Percentiles rank a stretch among this genome's conserved stretches.
Conservation (phyloP, 2,797 vertebrate species). For the Taeniopygia guttata region DNA sequence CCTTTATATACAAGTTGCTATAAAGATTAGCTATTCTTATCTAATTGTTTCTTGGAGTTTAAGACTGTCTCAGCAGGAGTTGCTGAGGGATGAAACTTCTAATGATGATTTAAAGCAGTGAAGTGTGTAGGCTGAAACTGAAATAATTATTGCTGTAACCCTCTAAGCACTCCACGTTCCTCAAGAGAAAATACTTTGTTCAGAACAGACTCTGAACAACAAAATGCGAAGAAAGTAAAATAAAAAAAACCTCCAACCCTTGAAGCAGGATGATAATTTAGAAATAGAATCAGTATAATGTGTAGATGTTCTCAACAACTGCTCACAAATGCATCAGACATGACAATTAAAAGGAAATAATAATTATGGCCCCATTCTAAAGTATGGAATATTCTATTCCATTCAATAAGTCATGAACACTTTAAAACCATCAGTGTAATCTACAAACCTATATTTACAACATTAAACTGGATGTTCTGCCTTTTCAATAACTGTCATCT, state of each 20-base stretch:
- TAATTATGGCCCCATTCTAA: conserved; percentile 52
- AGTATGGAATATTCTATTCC: conserved; percentile 62
- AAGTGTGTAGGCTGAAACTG: conserved; percentile 69
- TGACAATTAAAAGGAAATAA: conserved; percentile 64
- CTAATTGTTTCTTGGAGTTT: conserved; percentile 56
- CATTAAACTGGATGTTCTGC: conserved; percentile 57
- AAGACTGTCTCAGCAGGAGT: conserved; percentile 58
- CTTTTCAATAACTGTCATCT: conserved; percentile 67
- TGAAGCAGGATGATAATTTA: conserved; percentile 53
- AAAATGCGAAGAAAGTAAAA: conserved; percentile 59
- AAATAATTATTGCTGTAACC: conserved; percentile 69
- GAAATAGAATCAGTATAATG: conserved; percentile 43
- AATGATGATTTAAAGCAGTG: conserved; percentile 70
- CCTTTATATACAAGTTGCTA: not conserved
- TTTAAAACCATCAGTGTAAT: conserved; percentile 66
- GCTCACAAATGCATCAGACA: conserved; percentile 65
- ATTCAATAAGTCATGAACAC: conserved; percentile 57
- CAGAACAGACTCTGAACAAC: conserved; percentile 58
- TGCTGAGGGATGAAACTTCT: conserved; percentile 69
- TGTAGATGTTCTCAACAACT: conserved; percentile 54
- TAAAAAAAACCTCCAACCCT: not conserved
- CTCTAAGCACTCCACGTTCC: conserved; percentile 62
- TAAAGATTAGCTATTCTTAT: conserved; percentile 47
- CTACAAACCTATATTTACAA: conserved; percentile 65
- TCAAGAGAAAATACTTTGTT: conserved; percentile 65